Evolutionary conservation across 2,113 vertebrate species (phyloP).

Genomic region (human (Homo sapiens)): DNA sequence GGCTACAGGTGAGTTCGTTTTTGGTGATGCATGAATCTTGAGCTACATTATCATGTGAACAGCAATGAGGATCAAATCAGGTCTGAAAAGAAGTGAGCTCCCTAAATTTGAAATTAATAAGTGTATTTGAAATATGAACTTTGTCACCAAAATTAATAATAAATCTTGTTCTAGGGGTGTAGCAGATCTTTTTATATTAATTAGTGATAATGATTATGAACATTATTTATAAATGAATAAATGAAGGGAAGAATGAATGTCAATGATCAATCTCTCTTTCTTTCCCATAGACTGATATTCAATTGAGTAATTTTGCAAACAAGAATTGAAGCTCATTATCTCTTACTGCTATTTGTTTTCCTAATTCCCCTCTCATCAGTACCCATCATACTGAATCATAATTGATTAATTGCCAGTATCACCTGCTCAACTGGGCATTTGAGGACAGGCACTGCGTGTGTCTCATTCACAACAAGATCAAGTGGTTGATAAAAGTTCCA

Average conservation of each 20-base stretch:
- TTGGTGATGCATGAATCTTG: background rate
- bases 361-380: accelerated
- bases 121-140: background rate
- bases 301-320: background rate
- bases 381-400: background rate
- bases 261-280: too few species aligned
- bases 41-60: background rate
- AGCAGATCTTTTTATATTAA: background rate
- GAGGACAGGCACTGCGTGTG: background rate
- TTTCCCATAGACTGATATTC: background rate
- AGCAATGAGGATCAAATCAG: background rate
- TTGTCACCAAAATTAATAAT: background rate
- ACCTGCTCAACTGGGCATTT: background rate
- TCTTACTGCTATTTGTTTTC: background rate
- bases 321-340: background rate
- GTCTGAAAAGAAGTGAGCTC: background rate
- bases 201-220: too few species aligned
- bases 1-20: too few species aligned
- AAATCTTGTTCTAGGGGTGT: too few species aligned
- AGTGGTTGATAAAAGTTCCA: background rate
- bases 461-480: background rate
- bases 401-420: background rate
- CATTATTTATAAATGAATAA: background rate
- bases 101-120: background rate
- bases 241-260: background rate